Base-by-base conservation (phyloP, 1,140 invertebrate species). In the Apis dorsata region DNA sequence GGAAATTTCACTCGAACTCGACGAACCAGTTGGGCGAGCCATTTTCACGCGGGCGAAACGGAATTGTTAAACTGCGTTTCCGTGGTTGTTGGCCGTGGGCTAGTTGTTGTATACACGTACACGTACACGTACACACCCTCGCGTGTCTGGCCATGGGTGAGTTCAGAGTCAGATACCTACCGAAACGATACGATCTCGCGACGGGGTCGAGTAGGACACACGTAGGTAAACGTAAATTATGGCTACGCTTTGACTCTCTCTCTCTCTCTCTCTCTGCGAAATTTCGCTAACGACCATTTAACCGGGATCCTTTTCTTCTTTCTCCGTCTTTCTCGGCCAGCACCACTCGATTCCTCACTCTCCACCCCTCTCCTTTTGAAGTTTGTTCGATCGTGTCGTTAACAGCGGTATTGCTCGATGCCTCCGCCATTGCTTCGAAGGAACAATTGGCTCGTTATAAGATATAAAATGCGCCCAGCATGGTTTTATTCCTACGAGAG, bases 251-350 rank as follows among this genome's bases (percentile, higher is more conserved):
- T 76, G 83, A 81, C 74, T 71, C 71, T 51, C 53, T 44, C 34
- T 44, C 34, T 7, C 34, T 44, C 34, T 44, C 2, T 44, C 34
- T 44, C 82, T 59, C 60, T 28, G 79, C 77, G 86, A 88, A 44
- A 89, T 88, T 81, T 69, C 71, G 51, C 84, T 86, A 89, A 90
- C 77, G 82, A 90, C 78, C 84, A 86, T 86, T 84, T 73, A 89
- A 85, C 84, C 62, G 71, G 51, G 62, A 51, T 51, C 53, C 63
- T 57, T n/a, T 82, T 77, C 44, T 60, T 70, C 57, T 24, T 69
- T 60, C 65, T 44, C 55, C 28, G 28, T 59, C 24, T 17, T n/a
- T 3, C 13, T n/a, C 10, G 17, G 21, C 15, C 51, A 81, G 34
- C n/a, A 15, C 8, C 21, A 51, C 13, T 17, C 59, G 69, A 66